These are phyloP conservation scores for Amblyopsis hoosieri DNA, from an alignment of 2,797 vertebrate genomes.

Conservation along the genomic window DNA sequence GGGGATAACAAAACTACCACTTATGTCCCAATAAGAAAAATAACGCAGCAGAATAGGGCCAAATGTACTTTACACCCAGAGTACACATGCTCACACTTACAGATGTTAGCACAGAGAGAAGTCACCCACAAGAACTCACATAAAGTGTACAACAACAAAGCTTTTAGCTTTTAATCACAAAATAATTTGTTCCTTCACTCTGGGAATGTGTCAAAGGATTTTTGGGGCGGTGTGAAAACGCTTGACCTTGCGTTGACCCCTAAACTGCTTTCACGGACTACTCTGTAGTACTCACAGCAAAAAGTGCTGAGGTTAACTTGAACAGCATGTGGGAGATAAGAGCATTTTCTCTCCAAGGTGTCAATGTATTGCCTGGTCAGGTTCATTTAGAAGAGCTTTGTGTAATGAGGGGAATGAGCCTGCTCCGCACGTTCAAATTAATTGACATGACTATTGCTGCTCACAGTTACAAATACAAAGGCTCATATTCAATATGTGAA, in stretches of 20 bases:
- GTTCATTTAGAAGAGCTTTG: constrained; percentile 2
- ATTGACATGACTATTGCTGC: not conserved
- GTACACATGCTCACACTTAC: constrained; percentile 1
- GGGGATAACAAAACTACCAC: constrained; percentile 41
- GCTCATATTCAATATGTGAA: no score
- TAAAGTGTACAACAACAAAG: not conserved
- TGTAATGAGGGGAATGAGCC: constrained; percentile 5
- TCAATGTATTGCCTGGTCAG: constrained; percentile 27
- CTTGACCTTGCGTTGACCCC: constrained; percentile 50
- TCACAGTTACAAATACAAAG: not conserved
- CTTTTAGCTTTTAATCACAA: not conserved
- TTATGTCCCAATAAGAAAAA: constrained; percentile 34
- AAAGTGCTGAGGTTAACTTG: constrained; percentile 33
- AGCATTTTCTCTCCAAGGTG: constrained; percentile 5
- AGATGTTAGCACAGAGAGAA: not conserved
- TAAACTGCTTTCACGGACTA: constrained; percentile 26
- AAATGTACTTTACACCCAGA: constrained; percentile 19
- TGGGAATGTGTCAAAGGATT: constrained; percentile 26
- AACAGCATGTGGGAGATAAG: constrained; percentile 36
- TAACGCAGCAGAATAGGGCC: constrained; percentile 32
- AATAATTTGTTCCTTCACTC: not conserved
- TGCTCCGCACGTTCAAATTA: no score
- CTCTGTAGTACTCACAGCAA: constrained; percentile 30
- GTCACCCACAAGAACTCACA: not conserved
- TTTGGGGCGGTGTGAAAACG: constrained; percentile 27